Conservation (phyloP, 2,888 invertebrate species). For the Chloroclysta siterata region DNA sequence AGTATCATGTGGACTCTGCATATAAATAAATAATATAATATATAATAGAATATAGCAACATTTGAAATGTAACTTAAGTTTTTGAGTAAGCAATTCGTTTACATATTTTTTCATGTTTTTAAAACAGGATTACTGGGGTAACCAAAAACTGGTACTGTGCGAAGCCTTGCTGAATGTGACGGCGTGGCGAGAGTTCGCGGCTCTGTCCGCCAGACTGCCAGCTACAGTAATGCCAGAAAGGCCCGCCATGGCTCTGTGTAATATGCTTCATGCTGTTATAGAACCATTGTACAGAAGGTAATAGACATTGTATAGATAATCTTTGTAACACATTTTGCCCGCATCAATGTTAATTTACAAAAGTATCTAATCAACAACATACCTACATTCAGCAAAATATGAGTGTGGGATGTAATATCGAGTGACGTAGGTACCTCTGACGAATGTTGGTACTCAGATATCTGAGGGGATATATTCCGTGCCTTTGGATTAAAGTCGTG, state of each 20-base stretch:
- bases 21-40: no score
- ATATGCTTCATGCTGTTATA: conserved; percentile 92
- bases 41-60: no score
- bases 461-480: no score
- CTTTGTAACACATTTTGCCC: neutral
- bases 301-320: conserved; percentile 26
- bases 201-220: conserved; percentile 92
- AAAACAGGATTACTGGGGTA: conserved; percentile 83
- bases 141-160: conserved; percentile 97
- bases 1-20: no score
- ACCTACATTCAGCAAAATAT: no score
- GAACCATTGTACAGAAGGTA: conserved; percentile 94
- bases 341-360: no score
- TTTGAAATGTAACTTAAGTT: no score
- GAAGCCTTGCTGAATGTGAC: conserved; percentile 95
- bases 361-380: no score
- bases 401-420: no score
- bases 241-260: conserved; percentile 91
- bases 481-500: no score
- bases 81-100: neutral
- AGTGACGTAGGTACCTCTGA: no score
- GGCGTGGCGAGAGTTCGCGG: conserved; percentile 94
- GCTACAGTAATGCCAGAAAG: conserved; percentile 91
- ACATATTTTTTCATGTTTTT: conserved; percentile 12
- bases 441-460: no score